These are phyloP conservation scores for Tinamus major DNA, from an alignment of 2,797 vertebrate genomes.

Conservation along the genomic window DNA sequence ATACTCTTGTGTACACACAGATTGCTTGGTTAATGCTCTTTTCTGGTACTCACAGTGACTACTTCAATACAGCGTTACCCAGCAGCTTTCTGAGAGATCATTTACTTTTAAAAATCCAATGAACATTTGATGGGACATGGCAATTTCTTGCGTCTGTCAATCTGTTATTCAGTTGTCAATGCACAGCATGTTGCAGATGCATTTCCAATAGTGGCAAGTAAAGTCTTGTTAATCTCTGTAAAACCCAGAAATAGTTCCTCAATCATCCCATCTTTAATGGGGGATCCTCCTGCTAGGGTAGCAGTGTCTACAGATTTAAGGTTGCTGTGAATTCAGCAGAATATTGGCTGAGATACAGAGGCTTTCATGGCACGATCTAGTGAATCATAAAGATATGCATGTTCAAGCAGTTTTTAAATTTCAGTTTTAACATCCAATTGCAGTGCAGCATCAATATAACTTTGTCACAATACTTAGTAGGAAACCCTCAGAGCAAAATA, in stretches of 20 bases:
- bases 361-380: conserved; percentile 51
- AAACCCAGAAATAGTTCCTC: conserved; percentile 64
- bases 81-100: conserved; percentile 30
- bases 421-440: conserved; percentile 65
- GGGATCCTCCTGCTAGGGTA: conserved; percentile 63
- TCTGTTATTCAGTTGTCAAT: conserved; percentile 47
- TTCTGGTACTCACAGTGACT: conserved; percentile 13
- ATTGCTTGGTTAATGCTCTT: conserved; percentile 48
- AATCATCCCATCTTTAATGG: conserved; percentile 57
- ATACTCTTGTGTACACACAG: conserved; percentile 10
- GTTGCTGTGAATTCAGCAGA: conserved; percentile 69
- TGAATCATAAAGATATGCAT: conserved; percentile 65
- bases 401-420: conserved; percentile 68
- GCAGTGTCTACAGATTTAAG: conserved; percentile 63
- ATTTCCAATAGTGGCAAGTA: conserved; percentile 35
- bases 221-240: conserved; percentile 71
- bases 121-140: conserved; percentile 22
- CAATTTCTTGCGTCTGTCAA: conserved; percentile 50
- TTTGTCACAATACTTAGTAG: conserved; percentile 71
- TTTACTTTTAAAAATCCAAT: conserved; percentile 60
- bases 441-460: conserved; percentile 41
- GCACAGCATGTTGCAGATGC: neutral
- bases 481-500: conserved; percentile 72
- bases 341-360: conserved; percentile 65
- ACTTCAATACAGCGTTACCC: conserved; percentile 21